phyloP scores from a whole-genome alignment of 2,797 vertebrate genomes.

The Rhinogobio ventralis region DNA sequence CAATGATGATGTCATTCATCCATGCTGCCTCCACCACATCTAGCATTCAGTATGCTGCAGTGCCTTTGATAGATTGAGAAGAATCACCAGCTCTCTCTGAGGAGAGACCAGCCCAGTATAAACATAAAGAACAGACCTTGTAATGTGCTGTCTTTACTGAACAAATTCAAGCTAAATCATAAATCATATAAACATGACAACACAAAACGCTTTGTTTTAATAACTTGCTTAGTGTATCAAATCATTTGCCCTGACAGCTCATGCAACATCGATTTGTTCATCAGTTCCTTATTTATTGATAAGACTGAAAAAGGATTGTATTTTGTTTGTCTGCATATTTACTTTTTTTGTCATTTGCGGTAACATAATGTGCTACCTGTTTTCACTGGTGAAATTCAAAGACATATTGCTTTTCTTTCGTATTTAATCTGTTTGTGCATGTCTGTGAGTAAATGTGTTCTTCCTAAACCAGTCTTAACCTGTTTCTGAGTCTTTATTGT shows the following conservation, averaged over 20 bases:
- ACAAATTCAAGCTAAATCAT: not conserved
- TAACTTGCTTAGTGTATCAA: not conserved
- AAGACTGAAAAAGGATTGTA: constrained; percentile 61
- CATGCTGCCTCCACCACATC: constrained; percentile 55
- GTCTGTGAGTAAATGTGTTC: constrained; percentile 74
- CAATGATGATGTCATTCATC: constrained; percentile 68
- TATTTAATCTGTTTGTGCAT: constrained; percentile 75
- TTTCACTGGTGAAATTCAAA: constrained; percentile 80
- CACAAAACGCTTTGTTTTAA: constrained; percentile 1
- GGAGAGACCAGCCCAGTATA: constrained; percentile 12
- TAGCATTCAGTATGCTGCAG: constrained; percentile 36
- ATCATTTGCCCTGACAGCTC: constrained; percentile 6
- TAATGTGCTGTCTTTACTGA: constrained; percentile 23
- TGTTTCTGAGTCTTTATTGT: constrained; percentile 66
- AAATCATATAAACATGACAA: not conserved
- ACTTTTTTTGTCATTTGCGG: constrained; percentile 46
- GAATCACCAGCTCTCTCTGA: constrained; percentile 13
- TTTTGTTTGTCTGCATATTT: constrained; percentile 58
- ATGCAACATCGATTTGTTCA: constrained; percentile 42
- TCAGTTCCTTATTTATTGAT: constrained; percentile 77
- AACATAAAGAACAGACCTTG: constrained; percentile 24
- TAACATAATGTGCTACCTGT: constrained; percentile 55
- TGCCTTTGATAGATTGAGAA: constrained; percentile 40
- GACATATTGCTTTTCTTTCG: constrained; percentile 58
- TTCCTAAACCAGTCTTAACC: constrained; percentile 60